Base-by-base conservation (phyloP, 2,797 vertebrate species). In the Sebastes vulpes region DNA sequence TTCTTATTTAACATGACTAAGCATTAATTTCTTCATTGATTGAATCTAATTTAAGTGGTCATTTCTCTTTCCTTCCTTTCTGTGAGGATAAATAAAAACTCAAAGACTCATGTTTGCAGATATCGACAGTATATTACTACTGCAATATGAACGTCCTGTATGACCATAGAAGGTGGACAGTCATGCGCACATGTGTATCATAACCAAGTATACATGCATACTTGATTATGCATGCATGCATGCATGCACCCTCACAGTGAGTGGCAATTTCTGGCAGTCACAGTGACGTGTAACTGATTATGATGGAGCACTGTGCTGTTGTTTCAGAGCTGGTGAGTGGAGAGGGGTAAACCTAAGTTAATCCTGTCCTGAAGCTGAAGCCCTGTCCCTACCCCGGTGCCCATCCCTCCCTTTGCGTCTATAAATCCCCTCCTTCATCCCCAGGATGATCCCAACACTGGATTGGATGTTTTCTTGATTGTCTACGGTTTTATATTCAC, bases 401-500 rank as follows among this genome's bases (percentile, higher is more conserved):
- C 74, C 68, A 78, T 82, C 76, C 65, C 79, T 77, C 78, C 76
- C 66, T 76, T 66, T 70, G 65, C 53, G 77, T 75, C 67, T 71
- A 57, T 85, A 92, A 94, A 93, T 93, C 92, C 89, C 64, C 87
- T 84, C 68, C 77, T 79, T 91, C 90, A 93, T 93, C 90, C 90
- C 74, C 32, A 2, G 25, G 78, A 73, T 94, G 85, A 91, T 92
- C 87, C 88, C 63, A 72, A 61, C 1, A 9, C 72, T 81, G 77
- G 79, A 93, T 86, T 91, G 87, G 84, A 88, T 86, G 82, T 82
- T 86, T 88, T 86, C 92, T 90, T 92, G 91, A 94, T 93, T 94
- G 88, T 80, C 85, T 81, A 61, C 2, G 14, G 84, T 87, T 92
- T 90, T 88, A 84, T 89, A 84, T 81, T 84, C 74, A 90, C 79